Percentiles rank a stretch among this genome's conserved stretches.
Evolutionary conservation across 35 echinoderm and acorn worm species (phyloP).

Genomic region (Apostichopus parvimensis): DNA sequence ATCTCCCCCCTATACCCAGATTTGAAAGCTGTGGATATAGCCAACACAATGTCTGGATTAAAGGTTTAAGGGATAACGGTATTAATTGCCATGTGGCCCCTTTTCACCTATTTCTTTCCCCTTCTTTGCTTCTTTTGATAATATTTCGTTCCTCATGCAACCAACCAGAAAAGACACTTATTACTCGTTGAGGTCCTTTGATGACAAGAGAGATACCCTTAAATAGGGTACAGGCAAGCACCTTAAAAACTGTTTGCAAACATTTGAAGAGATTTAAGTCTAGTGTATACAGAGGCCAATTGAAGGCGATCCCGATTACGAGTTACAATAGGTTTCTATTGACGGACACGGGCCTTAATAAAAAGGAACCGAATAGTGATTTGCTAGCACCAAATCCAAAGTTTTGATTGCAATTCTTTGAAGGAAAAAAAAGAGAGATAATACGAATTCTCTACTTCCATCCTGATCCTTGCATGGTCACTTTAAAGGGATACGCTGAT

Average conservation of each 20-base stretch:
- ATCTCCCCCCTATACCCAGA: background rate
- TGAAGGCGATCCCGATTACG: background rate
- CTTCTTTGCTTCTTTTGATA: background rate
- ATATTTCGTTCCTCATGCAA: background rate
- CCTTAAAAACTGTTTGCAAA: conserved; percentile 43
- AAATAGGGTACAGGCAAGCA: conserved; percentile 29
- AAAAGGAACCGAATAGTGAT: background rate
- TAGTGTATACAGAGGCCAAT: background rate
- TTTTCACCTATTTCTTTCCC: background rate
- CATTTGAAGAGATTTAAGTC: conserved; percentile 21
- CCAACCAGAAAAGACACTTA: conserved; percentile 51
- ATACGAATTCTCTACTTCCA: too few species aligned
- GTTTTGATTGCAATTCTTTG: conserved; percentile 8
- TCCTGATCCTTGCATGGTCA: too few species aligned
- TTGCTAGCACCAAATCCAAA: background rate
- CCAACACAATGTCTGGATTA: conserved; percentile 13
- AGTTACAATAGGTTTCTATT: background rate
- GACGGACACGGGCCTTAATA: background rate
- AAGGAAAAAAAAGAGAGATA: too few species aligned
- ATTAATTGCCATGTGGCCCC: conserved; percentile 43
- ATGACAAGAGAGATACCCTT: background rate
- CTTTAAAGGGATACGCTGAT: background rate
- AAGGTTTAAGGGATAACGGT: conserved; percentile 30
- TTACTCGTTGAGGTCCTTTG: conserved; percentile 20
- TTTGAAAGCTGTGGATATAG: conserved; percentile 9